Evolutionary conservation across 2,113 vertebrate genomes (phyloP).

Genomic region (Rhinolophus ferrumequinum): DNA sequence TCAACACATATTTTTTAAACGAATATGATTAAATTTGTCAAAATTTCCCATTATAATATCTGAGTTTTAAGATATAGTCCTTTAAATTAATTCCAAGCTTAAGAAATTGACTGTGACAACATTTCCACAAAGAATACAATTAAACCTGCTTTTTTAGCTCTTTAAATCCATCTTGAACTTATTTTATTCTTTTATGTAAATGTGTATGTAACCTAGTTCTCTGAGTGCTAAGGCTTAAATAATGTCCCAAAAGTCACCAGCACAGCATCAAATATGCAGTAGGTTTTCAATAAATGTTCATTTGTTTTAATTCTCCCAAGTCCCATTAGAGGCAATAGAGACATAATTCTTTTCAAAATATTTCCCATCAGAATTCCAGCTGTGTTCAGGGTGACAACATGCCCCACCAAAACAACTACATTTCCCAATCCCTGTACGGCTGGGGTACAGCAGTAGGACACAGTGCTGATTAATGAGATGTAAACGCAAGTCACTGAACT

Average conservation of each 20-base stretch:
- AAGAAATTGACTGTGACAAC: not conserved
- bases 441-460: not conserved
- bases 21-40: not conserved
- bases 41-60: conserved; percentile 20
- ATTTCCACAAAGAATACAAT: conserved; percentile 30
- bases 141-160: not conserved
- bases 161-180: not conserved
- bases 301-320: conserved; percentile 21
- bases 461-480: not conserved
- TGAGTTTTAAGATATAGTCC: conserved; percentile 8
- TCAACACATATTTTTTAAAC: not conserved
- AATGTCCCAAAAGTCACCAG: not conserved
- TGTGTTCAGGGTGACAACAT: not conserved
- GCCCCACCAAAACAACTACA: not conserved
- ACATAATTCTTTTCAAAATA: conserved; percentile 31
- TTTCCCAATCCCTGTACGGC: not conserved
- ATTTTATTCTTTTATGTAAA: not conserved
- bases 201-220: not conserved
- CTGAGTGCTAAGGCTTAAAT: not conserved
- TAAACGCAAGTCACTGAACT: conserved; percentile 23
- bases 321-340: not conserved
- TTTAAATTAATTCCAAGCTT: conserved; percentile 52
- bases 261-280: not conserved
- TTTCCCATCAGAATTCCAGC: conserved; percentile 4
- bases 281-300: conserved; percentile 13